Evolutionary conservation across 2,888 invertebrate genomes (phyloP).

Genomic region (Ischnura elegans): DNA sequence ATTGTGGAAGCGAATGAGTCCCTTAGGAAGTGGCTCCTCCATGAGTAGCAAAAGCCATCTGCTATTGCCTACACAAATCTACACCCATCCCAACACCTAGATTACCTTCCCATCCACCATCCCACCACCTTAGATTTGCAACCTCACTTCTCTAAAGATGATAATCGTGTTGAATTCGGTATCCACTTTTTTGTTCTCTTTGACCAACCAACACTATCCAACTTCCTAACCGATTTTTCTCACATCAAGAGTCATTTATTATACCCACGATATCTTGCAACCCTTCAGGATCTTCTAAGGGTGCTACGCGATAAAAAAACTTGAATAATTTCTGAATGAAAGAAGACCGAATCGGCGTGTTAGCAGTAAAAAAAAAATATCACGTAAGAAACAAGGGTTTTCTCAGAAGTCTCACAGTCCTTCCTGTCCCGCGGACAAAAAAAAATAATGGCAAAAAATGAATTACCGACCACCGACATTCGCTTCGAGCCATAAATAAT

Average conservation of each 20-base stretch:
- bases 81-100: not conserved
- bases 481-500: not conserved
- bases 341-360: not conserved
- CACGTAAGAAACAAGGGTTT: not conserved
- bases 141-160: not conserved
- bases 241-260: not conserved
- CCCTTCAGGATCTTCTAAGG: not conserved
- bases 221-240: not conserved
- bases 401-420: not conserved
- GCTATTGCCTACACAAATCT: not conserved
- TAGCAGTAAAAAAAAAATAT: not conserved
- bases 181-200: not conserved
- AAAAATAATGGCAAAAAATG: not conserved
- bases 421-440: not conserved
- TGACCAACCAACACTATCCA: too few species aligned
- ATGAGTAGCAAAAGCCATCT: too few species aligned
- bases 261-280: not conserved
- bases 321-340: not conserved
- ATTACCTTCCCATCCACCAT: too few species aligned
- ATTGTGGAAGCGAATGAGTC: too few species aligned
- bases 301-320: not conserved
- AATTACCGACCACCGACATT: not conserved
- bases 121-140: not conserved
- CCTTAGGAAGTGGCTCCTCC: too few species aligned
- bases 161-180: not conserved